Evolutionary conservation across 2,113 vertebrate species (phyloP).

Genomic region (Gavia stellata): DNA sequence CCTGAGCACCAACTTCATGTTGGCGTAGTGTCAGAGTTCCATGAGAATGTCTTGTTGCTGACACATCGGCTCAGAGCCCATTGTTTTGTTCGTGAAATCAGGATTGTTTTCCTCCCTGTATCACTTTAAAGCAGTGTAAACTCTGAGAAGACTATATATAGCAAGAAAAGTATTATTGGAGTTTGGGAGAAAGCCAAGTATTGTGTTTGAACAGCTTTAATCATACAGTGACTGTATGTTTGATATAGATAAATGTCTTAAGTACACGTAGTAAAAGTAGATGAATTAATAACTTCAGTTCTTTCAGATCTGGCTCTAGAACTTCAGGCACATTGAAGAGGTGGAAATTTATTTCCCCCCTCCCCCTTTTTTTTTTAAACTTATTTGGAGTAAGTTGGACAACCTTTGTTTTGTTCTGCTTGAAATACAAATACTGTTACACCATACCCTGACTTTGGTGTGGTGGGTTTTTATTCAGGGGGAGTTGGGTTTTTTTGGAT

Average conservation of each 20-base stretch:
- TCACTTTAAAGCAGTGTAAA: slow-evolving; percentile 44
- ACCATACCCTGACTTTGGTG: neutral
- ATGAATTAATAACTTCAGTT: slow-evolving; percentile 8
- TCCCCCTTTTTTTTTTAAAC: neutral
- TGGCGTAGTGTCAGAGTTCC: neutral
- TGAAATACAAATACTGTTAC: neutral
- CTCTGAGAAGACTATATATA: slow-evolving; percentile 42
- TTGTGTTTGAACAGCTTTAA: slow-evolving; percentile 59
- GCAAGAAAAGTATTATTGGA: slow-evolving; percentile 46
- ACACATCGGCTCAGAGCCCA: neutral
- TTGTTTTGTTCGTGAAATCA: slow-evolving; percentile 11
- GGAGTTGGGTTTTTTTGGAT: neutral
- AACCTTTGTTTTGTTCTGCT: neutral
- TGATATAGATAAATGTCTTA: slow-evolving; percentile 56
- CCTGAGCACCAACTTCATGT: neutral
- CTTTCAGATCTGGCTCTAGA: neutral
- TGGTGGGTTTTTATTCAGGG: neutral
- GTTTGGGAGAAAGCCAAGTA: slow-evolving; percentile 50
- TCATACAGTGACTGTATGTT: slow-evolving; percentile 25
- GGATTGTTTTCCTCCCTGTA: slow-evolving; percentile 28
- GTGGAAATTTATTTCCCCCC: neutral
- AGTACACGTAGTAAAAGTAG: slow-evolving; percentile 17
- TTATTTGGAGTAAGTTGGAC: neutral
- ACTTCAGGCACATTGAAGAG: neutral
- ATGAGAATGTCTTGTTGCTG: neutral